Percentiles rank a stretch among this genome's conserved stretches.
Evolutionary conservation across 2,888 invertebrate genomes (phyloP).

Genomic region (Augochlorella aurata): DNA sequence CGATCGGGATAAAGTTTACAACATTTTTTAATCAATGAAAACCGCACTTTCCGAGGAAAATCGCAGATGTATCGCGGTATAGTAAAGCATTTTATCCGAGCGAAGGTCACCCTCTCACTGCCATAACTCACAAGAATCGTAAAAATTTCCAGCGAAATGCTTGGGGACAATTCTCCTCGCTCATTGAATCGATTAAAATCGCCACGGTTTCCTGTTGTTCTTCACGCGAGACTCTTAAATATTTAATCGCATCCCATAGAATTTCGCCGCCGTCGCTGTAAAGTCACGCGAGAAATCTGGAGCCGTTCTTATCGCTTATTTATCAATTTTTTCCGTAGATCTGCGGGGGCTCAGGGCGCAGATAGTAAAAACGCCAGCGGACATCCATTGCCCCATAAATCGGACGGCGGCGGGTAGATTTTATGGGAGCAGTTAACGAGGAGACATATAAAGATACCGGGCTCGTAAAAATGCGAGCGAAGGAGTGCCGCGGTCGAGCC

Average conservation of each 20-base stretch:
- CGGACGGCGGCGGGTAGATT: conserved; percentile 26
- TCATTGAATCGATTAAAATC: not conserved
- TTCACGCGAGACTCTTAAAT: not conserved
- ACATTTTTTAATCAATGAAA: no score
- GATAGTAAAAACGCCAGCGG: conserved; percentile 29
- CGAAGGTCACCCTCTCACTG: not conserved
- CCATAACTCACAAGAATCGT: not conserved
- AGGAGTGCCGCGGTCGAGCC: conserved; percentile 5
- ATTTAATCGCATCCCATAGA: not conserved
- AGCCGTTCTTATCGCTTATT: conserved; percentile 6
- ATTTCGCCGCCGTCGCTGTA: not conserved
- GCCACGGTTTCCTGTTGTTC: not conserved
- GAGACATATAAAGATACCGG: conserved; percentile 56
- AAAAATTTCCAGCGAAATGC: not conserved
- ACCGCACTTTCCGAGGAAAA: no score
- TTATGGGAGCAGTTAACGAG: conserved; percentile 64
- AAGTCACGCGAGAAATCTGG: conserved; percentile 20
- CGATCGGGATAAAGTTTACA: no score
- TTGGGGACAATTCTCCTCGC: not conserved
- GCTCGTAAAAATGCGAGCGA: conserved; percentile 61
- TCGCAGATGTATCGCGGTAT: not conserved
- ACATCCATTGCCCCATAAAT: conserved; percentile 38
- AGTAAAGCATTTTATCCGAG: not conserved
- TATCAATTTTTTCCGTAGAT: conserved; percentile 17
- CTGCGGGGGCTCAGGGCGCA: not conserved